Evolutionary conservation across 2,888 invertebrate species (phyloP).

Genomic region (Chrysolina americana): DNA sequence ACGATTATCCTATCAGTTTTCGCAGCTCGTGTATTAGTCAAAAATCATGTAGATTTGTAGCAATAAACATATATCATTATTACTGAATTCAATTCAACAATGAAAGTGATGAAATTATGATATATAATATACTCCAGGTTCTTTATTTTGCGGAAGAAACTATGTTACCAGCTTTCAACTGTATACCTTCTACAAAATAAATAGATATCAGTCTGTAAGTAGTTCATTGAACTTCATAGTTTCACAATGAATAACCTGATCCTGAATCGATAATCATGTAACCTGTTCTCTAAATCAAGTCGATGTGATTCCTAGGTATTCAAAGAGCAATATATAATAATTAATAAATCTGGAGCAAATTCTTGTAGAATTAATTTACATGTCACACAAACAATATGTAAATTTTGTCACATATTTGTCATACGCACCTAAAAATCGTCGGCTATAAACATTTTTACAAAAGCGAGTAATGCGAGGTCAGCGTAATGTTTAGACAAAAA

Average conservation of each 20-base stretch:
- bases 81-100: too few species aligned
- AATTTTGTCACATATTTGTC: constrained; percentile 36
- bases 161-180: too few species aligned
- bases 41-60: too few species aligned
- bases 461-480: constrained; percentile 19
- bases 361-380: constrained; percentile 23
- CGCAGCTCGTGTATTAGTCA: too few species aligned
- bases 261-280: background rate
- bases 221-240: background rate
- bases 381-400: constrained; percentile 39
- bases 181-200: too few species aligned
- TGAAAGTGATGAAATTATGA: too few species aligned
- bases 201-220: background rate
- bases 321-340: constrained; percentile 20
- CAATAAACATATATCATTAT: too few species aligned
- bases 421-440: background rate
- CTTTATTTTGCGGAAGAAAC: too few species aligned
- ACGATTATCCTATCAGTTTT: too few species aligned
- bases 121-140: too few species aligned
- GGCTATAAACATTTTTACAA: background rate
- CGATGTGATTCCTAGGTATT: constrained; percentile 4
- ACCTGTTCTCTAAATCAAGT: background rate
- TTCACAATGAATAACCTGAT: background rate
- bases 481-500: background rate
- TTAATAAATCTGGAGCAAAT: constrained; percentile 29